phyloP scores from a whole-genome alignment of 2,888 invertebrate species.

The Lasioglossum vierecki region DNA sequence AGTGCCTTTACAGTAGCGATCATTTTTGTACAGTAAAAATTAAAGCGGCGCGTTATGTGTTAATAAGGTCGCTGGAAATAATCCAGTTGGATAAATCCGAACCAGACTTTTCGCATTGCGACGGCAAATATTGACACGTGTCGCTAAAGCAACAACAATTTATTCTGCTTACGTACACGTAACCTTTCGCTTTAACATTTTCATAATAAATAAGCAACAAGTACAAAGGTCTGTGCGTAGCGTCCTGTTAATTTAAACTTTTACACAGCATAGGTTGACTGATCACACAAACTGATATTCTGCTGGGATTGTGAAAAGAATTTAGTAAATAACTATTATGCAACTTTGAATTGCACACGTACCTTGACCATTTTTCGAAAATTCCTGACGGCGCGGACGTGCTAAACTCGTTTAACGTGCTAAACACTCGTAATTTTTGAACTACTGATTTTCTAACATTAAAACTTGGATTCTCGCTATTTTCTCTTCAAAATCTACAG shows the following conservation, averaged over 20 bases:
- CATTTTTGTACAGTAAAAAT: not conserved
- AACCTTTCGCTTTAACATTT: not conserved
- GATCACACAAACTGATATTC: not conserved
- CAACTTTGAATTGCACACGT: not conserved
- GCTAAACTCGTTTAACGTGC: too few relatives aligned
- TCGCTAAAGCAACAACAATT: not conserved
- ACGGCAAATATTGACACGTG: not conserved
- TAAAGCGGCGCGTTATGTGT: not conserved
- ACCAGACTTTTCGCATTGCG: not conserved
- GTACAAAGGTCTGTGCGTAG: not conserved
- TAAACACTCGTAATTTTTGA: too few relatives aligned
- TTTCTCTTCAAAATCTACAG: too few relatives aligned
- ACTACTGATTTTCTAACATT: too few relatives aligned
- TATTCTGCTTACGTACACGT: not conserved
- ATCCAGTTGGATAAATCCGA: not conserved
- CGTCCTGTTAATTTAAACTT: not conserved
- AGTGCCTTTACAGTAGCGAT: not conserved
- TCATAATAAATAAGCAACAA: not conserved
- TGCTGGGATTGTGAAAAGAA: not conserved
- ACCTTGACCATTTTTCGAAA: too few relatives aligned
- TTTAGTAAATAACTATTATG: not conserved
- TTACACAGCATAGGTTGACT: not conserved
- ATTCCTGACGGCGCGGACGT: too few relatives aligned
- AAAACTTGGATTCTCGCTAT: too few relatives aligned
- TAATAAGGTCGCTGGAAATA: not conserved